phyloP scores from a whole-genome alignment of 2,113 vertebrate species.

The Alectura lathami region DNA sequence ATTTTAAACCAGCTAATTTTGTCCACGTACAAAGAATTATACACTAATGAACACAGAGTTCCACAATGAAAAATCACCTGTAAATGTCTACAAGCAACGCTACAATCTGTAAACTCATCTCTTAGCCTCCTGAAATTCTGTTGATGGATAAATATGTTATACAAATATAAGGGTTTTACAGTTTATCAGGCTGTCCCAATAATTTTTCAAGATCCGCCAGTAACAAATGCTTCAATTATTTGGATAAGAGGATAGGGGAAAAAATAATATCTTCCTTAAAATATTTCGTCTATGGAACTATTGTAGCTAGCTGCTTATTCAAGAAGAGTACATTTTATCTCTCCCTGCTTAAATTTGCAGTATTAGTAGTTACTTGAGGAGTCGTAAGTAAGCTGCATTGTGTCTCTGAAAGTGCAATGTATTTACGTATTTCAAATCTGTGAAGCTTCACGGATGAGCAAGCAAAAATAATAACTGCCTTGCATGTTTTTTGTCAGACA shows the following conservation, averaged over 20 bases:
- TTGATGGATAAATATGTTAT: neutral
- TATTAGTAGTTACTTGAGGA: neutral
- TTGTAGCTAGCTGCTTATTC: neutral
- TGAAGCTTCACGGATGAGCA: neutral
- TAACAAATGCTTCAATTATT: neutral
- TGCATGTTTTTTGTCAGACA: neutral
- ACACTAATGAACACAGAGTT: neutral
- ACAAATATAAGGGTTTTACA: neutral
- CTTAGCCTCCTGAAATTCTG: neutral
- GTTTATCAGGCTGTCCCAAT: neutral
- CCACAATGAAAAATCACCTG: neutral
- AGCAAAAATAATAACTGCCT: neutral
- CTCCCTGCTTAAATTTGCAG: neutral
- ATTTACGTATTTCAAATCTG: neutral
- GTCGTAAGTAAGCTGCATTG: neutral
- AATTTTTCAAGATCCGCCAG: neutral
- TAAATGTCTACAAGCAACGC: neutral
- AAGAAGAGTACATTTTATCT: neutral
- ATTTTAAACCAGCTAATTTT: neutral
- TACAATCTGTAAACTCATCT: neutral
- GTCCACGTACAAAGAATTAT: neutral
- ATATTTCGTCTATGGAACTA: neutral
- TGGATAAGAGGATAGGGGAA: neutral
- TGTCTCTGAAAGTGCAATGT: neutral
- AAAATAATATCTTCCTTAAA: neutral